phyloP scores from a whole-genome alignment of 2,888 invertebrate genomes.

The Mesochorus sp. region DNA sequence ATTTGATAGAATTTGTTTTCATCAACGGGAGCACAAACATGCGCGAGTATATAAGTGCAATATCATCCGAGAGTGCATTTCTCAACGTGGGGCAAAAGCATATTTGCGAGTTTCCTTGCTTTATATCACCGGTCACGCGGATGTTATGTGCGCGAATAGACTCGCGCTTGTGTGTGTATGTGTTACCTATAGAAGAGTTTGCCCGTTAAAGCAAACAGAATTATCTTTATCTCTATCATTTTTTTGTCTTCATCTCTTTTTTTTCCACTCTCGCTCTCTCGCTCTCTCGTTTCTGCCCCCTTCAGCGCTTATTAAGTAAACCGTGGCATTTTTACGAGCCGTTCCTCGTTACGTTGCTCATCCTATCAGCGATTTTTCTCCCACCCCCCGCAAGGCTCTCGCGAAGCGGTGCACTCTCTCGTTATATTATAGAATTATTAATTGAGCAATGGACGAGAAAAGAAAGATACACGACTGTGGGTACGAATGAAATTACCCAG shows the following conservation, averaged over 20 bases:
- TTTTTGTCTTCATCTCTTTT: not conserved
- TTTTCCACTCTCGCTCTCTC: conserved; percentile 6
- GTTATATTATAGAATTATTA: conserved; percentile 41
- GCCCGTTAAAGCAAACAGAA: conserved; percentile 56
- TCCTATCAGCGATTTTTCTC: conserved; percentile 18
- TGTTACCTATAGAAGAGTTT: conserved; percentile 23
- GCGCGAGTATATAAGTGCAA: not conserved
- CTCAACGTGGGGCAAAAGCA: conserved; percentile 16
- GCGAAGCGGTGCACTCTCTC: not conserved
- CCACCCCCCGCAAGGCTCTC: not conserved
- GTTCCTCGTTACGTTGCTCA: not conserved
- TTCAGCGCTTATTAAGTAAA: conserved; percentile 51
- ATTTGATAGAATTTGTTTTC: not conserved
- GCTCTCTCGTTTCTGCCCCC: not conserved
- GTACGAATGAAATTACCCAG: not conserved
- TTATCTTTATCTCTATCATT: conserved; percentile 35
- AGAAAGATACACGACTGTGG: not conserved
- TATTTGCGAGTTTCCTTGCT: conserved; percentile 14
- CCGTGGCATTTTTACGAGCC: conserved; percentile 51
- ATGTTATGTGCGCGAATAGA: not conserved
- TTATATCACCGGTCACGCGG: not conserved
- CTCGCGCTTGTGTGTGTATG: not conserved
- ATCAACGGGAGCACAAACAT: conserved; percentile 10
- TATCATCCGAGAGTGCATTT: conserved; percentile 15
- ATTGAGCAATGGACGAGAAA: conserved; percentile 39